These are phyloP conservation scores for Frankliniella intonsa DNA, from an alignment of 2,888 invertebrate species.

Conservation along the genomic window DNA sequence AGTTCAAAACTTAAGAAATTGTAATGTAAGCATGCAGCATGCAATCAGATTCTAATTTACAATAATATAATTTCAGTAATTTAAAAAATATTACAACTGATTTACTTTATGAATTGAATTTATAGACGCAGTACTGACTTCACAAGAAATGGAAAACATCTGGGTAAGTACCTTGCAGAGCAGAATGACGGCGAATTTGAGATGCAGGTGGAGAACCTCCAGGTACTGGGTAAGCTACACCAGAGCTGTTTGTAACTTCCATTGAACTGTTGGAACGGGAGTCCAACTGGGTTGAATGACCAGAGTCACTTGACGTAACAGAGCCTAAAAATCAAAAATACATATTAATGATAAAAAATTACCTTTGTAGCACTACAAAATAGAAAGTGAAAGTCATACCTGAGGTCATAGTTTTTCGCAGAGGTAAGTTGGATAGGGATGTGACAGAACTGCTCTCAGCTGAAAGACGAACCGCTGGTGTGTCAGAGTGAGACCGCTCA, in stretches of 20 bases:
- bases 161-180: constrained; percentile 49
- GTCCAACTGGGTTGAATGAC: constrained; percentile 73
- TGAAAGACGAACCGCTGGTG: constrained; percentile 78
- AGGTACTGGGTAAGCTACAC: constrained; percentile 38
- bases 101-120: no score
- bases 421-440: constrained; percentile 81
- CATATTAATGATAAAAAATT: constrained; percentile 27
- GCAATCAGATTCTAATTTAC: neutral
- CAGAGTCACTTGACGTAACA: constrained; percentile 87
- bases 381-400: constrained; percentile 49
- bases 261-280: constrained; percentile 57
- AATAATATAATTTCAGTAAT: neutral
- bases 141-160: no score
- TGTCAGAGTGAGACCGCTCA: constrained; percentile 85
- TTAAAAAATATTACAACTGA: constrained; percentile 13
- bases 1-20: neutral
- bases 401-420: constrained; percentile 73
- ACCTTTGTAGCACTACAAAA: constrained; percentile 32
- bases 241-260: constrained; percentile 39
- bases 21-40: neutral
- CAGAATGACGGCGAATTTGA: constrained; percentile 52
- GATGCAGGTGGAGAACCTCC: constrained; percentile 45
- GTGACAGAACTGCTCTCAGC: constrained; percentile 95
- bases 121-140: no score
- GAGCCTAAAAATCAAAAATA: constrained; percentile 57